Evolutionary conservation across 2,797 vertebrate species (phyloP), one percentile per base, ranked within the genome.

Genomic region (Sitta carolinensis): DNA sequence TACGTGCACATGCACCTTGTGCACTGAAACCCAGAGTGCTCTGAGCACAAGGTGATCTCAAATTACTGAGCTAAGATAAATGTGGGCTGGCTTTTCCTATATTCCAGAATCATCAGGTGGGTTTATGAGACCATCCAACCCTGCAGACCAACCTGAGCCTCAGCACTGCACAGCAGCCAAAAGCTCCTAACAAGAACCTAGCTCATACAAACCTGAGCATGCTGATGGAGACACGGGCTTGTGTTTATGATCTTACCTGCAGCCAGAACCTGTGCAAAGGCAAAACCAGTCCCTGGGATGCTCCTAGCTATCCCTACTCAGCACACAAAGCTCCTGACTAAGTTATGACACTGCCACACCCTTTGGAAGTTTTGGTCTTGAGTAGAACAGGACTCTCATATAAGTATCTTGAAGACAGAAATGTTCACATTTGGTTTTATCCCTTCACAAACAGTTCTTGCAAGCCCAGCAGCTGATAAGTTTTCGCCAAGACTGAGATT

Each of bases 1-100:
- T 42, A 23, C 0, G 0, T 7, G 69, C 51, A 48, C 32, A 7
- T 1, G 20, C 11, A 63, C 36, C 70, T 51, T n/a, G 19, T 59
- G 47, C 38, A 48, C 3, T 1, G 8, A 89, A 82, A 59, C 38
- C 15, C 20, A 47, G 70, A 50, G 19, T 4, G 26, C 74, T 70
- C 48, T n/a, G 55, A 76, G 77, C 30, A 82, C 16, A 57, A 87
- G 73, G 34, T 1, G 7, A 14, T 83, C 81, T 47, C 3, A 32
- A 75, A 40, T 36, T 47, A 42, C 63, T 22, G 38, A 68, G 27
- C 40, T 34, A 54, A 63, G 54, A 72, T 18, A 34, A 68, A 74
- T 1, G 4, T 3, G 9, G 2, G 7, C 36, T 42, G 69, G 26
- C 15, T 92, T 68, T 32, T 55, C 67, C 73, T 84, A 5, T 3